These are phyloP conservation scores for Ianthella basta DNA, from an alignment of 37 sponge, comb jelly and placozoan species.

Conservation along the genomic window DNA sequence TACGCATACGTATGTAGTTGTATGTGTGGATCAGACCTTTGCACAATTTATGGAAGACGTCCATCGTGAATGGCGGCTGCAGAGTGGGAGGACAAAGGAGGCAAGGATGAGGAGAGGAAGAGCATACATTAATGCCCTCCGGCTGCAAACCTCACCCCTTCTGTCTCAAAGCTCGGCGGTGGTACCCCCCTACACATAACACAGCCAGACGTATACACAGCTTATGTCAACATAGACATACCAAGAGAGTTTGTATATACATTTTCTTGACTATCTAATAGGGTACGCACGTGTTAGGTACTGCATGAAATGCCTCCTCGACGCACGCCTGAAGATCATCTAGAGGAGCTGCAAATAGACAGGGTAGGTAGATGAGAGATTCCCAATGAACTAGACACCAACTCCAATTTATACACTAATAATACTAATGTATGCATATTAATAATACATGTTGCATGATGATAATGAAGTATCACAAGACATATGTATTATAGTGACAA, in stretches of 20 bases:
- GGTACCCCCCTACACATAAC: slow-evolving; percentile 38
- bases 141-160: slow-evolving; percentile 18
- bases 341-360: slow-evolving; percentile 51
- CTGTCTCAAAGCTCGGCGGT: slow-evolving; percentile 3
- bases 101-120: neutral
- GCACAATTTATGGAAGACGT: slow-evolving; percentile 43
- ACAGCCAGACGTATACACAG: neutral
- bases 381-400: no score
- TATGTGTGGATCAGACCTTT: slow-evolving; percentile 44
- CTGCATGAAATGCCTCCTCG: slow-evolving; percentile 53
- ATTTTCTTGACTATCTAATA: neutral
- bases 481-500: neutral
- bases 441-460: no score
- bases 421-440: no score
- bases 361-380: neutral
- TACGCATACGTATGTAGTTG: neutral
- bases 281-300: slow-evolving; percentile 49
- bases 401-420: no score
- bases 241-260: no score
- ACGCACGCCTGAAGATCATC: slow-evolving; percentile 57
- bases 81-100: neutral
- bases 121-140: neutral
- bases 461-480: no score
- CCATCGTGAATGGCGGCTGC: slow-evolving; percentile 45
- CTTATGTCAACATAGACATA: no score